phyloP scores from a whole-genome alignment of 2,113 vertebrate species.

The Stigmatopora argus region DNA sequence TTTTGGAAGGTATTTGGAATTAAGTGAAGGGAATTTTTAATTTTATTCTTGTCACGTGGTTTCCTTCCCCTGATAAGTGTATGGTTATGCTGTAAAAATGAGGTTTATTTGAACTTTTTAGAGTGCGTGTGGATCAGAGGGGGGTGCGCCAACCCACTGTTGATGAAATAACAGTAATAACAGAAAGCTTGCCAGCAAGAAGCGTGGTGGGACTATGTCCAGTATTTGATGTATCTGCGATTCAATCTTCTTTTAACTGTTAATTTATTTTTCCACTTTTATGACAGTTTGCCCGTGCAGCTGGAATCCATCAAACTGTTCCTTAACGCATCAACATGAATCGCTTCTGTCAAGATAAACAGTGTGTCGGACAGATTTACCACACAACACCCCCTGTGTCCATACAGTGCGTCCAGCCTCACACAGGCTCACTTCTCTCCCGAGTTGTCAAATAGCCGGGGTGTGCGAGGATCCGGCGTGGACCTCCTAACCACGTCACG shows the following conservation, averaged over 20 bases:
- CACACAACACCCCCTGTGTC: conserved; percentile 1
- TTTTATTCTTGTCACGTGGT: not conserved
- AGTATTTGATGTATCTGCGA: not conserved
- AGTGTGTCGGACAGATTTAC: conserved; percentile 1
- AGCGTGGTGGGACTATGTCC: not conserved
- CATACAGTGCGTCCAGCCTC: not conserved
- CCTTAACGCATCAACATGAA: not conserved
- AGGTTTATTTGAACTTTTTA: not conserved
- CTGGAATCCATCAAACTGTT: conserved; percentile 3
- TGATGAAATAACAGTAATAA: not conserved
- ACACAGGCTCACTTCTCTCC: conserved; percentile 11
- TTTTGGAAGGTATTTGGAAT: too few species aligned
- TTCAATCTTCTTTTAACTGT: not conserved
- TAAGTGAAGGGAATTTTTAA: not conserved
- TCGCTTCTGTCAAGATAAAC: not conserved
- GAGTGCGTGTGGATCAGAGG: not conserved
- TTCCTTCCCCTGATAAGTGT: not conserved
- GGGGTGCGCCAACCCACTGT: not conserved
- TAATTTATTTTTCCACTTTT: not conserved
- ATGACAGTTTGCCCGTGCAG: not conserved
- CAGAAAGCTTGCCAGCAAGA: not conserved
- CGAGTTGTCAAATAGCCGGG: conserved; percentile 35
- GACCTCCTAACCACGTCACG: conserved; percentile 39
- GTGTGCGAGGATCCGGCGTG: conserved; percentile 34
- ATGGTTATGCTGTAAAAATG: not conserved